Base-by-base conservation (phyloP, 2,113 vertebrate species). In the Canis aureus region DNA sequence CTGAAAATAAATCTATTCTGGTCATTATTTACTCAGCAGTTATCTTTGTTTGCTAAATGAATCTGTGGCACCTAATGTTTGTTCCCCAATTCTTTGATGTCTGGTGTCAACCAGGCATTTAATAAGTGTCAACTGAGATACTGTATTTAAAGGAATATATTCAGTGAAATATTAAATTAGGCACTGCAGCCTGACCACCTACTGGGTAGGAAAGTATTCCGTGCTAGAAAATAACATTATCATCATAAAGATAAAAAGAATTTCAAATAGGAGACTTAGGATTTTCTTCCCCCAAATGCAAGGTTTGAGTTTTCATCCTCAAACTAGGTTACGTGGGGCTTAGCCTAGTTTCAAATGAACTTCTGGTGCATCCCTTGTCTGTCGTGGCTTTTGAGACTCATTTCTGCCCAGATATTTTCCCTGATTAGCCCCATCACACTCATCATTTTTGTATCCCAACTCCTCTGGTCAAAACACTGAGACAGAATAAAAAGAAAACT, bases 121-220 rank as follows among this genome's bases (percentile, higher is more conserved):
- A 97, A 94, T 94, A 96, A 94, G 82, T 96, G 69, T 98, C 97
- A 93, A 83, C 95, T 16, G 32, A 95, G 94, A 80, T 89, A 89
- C 71, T 88, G 20, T 83, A 49, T 97, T 91, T 90, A 67, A 98
- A 22, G 57, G 51, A 97, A 97, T 94, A 89, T 32, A 96, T 93
- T 94, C 94, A 91, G 62, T 82, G 76, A 79, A 89, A 95, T 82
- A 93, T 97, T 95, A 92, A 97, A 94, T 98, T 86, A 95, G 93
- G 85, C 38, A 95, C 59, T 0, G 0, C 57, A 85, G 51, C 91
- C 66, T 81, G 71, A 90, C 66, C 71, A 97, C 91, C 81, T 43
- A 83, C 60, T 13, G n/a, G 2, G 22, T 35, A 89, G 78, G 71
- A 73, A 97, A 84, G 38, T 43, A 93, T 91, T 97, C 25, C 55